Evolutionary conservation across 1,140 invertebrate species (phyloP).

Genomic region (Dendroctonus ponderosae): DNA sequence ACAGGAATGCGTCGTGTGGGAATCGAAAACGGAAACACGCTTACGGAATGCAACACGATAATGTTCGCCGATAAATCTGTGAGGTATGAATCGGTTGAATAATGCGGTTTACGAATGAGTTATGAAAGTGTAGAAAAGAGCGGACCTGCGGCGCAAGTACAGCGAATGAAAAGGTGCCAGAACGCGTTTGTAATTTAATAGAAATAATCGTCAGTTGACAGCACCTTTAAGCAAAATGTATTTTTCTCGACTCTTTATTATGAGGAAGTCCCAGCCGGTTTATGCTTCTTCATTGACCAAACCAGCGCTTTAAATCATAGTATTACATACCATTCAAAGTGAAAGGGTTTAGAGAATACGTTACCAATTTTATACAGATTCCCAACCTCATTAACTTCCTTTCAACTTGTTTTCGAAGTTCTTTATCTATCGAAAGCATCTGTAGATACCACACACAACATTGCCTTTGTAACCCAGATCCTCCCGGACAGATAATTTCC

Average conservation of each 20-base stretch:
- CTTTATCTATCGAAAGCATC: neutral
- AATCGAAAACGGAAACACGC: constrained; percentile 4
- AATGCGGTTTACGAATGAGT: constrained; percentile 3
- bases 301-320: too few species aligned
- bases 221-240: too few species aligned
- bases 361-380: too few species aligned
- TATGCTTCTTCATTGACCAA: too few species aligned
- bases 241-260: too few species aligned
- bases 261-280: too few species aligned
- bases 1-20: neutral
- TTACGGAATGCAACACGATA: neutral
- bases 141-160: neutral
- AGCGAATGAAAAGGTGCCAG: too few species aligned
- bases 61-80: constrained; percentile 4
- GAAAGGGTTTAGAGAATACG: too few species aligned
- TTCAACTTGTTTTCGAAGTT: neutral
- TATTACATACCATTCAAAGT: too few species aligned
- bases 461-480: constrained; percentile 15
- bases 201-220: neutral
- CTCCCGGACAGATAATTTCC: constrained; percentile 20
- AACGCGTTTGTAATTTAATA: too few species aligned
- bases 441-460: constrained; percentile 18
- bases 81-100: constrained; percentile 3
- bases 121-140: neutral
- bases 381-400: neutral